phyloP scores from a whole-genome alignment of 1,140 invertebrate species.

The Nilaparvata lugens region DNA sequence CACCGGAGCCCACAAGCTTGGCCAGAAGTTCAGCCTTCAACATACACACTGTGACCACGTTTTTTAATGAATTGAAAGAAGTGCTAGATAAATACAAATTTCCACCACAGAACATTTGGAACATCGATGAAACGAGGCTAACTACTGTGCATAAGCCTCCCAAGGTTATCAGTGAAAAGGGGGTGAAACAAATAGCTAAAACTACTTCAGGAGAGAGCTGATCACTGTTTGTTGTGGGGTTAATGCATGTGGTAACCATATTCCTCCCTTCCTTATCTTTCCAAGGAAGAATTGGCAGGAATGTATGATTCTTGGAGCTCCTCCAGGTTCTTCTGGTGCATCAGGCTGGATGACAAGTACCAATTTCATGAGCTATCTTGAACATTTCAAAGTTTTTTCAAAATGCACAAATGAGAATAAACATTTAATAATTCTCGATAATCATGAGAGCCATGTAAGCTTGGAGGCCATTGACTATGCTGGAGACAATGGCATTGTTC shows the following conservation, averaged over 20 bases:
- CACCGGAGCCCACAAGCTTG: constrained; percentile 34
- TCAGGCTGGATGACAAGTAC: too few relatives aligned
- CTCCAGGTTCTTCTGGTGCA: constrained; percentile 30
- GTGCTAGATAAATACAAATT: constrained; percentile 29
- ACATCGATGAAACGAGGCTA: constrained; percentile 37
- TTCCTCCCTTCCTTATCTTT: constrained; percentile 34
- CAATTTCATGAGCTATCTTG: too few relatives aligned
- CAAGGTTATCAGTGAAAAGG: constrained; percentile 32
- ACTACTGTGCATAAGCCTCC: constrained; percentile 37
- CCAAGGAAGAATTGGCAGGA: constrained; percentile 22
- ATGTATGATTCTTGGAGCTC: constrained; percentile 13
- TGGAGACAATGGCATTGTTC: too few relatives aligned
- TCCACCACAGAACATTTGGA: constrained; percentile 30
- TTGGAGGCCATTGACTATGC: too few relatives aligned
- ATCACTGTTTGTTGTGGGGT: constrained; percentile 33
- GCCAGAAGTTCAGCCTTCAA: constrained; percentile 33
- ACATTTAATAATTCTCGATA: too few relatives aligned
- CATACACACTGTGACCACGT: constrained; percentile 26
- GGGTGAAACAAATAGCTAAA: constrained; percentile 31
- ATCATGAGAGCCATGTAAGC: too few relatives aligned
- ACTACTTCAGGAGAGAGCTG: constrained; percentile 37
- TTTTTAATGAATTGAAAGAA: constrained; percentile 29
- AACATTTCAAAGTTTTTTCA: too few relatives aligned
- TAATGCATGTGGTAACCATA: constrained; percentile 26
- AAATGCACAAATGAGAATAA: too few relatives aligned